Base-by-base conservation (phyloP, 2,113 vertebrate genomes). In the Mustela lutreola region DNA sequence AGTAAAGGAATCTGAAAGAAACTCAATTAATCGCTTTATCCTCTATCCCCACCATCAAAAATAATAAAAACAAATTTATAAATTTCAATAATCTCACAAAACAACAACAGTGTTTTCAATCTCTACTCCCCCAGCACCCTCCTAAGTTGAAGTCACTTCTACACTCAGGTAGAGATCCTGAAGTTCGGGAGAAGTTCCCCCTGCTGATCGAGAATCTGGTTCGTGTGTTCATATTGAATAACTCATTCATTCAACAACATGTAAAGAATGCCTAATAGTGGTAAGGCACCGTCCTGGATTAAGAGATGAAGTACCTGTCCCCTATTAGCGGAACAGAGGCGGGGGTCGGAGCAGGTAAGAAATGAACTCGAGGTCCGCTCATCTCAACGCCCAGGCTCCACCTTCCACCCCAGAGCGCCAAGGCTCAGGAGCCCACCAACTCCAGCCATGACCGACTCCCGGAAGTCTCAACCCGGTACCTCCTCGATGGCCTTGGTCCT, bases 1-100 rank as follows among this genome's bases (percentile, higher is more conserved):
- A 83, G 39, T 36, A 73, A 94, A 93, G 28, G 7, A 58, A 83
- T 7, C 39, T 33, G 12, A 92, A 92, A 79, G 76, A 90, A 45
- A 84, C 9, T 21, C 89, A 95, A 83, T 50, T 31, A 81, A 86
- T 45, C 4, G n/a, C 70, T 31, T 83, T 75, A 81, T 45, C 56
- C 45, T 75, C 11, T 42, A 92, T 4, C 24, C 14, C 88, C 36
- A 63, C 26, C 70, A 45, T 48, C 95, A 39, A 79, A 90, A 89
- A 78, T 33, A 90, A 14, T 48, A 91, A 90, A 90, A 18, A 50
- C 42, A 19, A 63, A 48, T 78, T 60, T 85, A 76, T 91, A 90
- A 92, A 84, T 71, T 76, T 91, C 85, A 81, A 15, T 65, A 84
- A 71, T 42, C 75, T 16, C 71, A 83, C 36, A 75, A 62, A 91